These are phyloP conservation scores for Aphrophora alni DNA, from an alignment of 2,888 invertebrate species.

Conservation along the genomic window DNA sequence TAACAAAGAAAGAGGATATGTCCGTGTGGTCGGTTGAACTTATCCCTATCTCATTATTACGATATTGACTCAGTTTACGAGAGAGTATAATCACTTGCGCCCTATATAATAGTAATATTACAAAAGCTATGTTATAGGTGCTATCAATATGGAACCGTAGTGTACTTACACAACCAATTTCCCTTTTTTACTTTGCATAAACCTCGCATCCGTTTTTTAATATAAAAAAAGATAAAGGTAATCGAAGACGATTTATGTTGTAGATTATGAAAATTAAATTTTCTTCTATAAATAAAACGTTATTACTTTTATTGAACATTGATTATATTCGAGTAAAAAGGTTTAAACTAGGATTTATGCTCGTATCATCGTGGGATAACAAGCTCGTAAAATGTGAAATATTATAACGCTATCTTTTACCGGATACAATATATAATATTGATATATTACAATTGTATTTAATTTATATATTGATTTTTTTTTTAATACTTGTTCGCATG, in stretches of 20 bases:
- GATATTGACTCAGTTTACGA: background rate
- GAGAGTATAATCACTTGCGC: background rate
- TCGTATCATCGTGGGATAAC: background rate
- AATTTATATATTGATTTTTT: no score
- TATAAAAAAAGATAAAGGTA: background rate
- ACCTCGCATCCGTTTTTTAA: background rate
- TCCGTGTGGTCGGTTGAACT: background rate
- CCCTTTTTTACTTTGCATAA: background rate
- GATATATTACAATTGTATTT: no score
- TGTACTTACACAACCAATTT: background rate
- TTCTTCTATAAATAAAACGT: background rate
- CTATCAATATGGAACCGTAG: background rate
- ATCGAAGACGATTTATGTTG: background rate
- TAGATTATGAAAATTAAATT: background rate
- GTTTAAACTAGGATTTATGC: background rate
- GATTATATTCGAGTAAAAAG: background rate
- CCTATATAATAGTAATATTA: background rate
- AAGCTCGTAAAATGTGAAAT: background rate
- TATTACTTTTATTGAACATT: background rate
- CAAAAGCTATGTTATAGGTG: background rate
- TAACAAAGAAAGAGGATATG: background rate
- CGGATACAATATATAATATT: no score
- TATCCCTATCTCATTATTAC: background rate
- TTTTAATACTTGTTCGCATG: no score
- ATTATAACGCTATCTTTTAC: no score